These are phyloP conservation scores for Paradisaea rubra DNA, from an alignment of 2,113 vertebrate genomes.

Conservation along the genomic window DNA sequence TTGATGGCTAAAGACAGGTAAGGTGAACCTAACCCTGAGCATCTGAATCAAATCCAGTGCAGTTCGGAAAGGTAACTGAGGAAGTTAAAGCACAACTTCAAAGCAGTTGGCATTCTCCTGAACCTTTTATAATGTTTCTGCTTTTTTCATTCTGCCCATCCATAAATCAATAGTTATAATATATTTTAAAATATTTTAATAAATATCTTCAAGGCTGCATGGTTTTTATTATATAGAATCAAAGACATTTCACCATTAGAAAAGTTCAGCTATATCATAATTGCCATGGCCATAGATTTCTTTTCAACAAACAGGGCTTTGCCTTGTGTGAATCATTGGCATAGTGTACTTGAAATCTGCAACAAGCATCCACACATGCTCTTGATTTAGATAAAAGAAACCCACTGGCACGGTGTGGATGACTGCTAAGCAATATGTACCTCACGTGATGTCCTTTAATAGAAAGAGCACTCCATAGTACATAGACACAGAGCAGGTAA, in stretches of 20 bases:
- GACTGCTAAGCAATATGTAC: constrained; percentile 29
- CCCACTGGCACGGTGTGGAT: background rate
- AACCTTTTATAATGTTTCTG: background rate
- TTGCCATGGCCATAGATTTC: constrained; percentile 31
- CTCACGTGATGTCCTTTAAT: constrained; percentile 2
- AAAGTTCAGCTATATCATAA: constrained; percentile 23
- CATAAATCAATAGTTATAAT: constrained; percentile 37
- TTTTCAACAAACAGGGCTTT: constrained; percentile 25
- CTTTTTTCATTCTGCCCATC: constrained; percentile 6
- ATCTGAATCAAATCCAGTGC: background rate
- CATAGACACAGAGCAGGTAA: background rate
- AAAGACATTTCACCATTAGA: constrained; percentile 51
- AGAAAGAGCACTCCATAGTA: background rate
- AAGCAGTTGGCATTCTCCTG: background rate
- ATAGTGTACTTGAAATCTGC: constrained; percentile 24
- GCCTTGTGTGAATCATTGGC: constrained; percentile 38
- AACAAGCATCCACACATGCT: constrained; percentile 54
- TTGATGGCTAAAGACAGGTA: background rate
- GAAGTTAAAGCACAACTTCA: background rate
- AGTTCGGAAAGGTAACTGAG: background rate
- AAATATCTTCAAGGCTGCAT: constrained; percentile 36
- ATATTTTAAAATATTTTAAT: constrained; percentile 43
- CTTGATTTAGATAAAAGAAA: constrained; percentile 66
- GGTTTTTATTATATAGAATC: constrained; percentile 49
- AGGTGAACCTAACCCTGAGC: background rate